Conservation (phyloP, 1,140 invertebrate genomes). For the Chelonus insularis region DNA sequence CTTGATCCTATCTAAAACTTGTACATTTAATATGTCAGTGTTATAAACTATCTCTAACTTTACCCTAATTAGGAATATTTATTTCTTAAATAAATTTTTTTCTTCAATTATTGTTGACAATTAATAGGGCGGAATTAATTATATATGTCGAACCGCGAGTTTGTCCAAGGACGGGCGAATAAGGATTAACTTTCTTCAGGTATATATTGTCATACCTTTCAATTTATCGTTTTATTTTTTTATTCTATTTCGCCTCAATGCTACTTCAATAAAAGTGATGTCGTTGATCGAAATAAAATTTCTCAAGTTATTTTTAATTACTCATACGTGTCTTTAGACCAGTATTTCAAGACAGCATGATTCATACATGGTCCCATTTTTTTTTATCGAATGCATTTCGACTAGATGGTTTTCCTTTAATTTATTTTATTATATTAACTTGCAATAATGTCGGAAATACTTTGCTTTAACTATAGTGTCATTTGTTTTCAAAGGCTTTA, state of each 20-base stretch:
- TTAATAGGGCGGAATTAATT: conserved; percentile 5
- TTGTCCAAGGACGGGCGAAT: conserved; percentile 5
- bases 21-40: no score
- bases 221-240: no score
- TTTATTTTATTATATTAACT: not conserved
- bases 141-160: not conserved
- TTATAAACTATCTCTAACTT: no score
- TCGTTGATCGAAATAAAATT: not conserved
- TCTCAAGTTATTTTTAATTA: not conserved
- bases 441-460: not conserved
- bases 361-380: not conserved
- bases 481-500: not conserved
- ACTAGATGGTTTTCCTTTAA: not conserved
- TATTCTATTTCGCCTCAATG: not conserved
- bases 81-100: no score
- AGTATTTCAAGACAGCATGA: not conserved
- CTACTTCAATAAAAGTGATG: no score
- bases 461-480: not conserved
- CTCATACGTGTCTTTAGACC: not conserved
- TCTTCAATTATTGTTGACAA: conserved; percentile 5
- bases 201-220: not conserved
- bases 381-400: not conserved
- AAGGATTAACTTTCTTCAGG: conserved; percentile 3
- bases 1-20: no score
- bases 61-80: no score